Base-by-base conservation (phyloP, 2,888 invertebrate species). In the Cistogaster globosa region DNA sequence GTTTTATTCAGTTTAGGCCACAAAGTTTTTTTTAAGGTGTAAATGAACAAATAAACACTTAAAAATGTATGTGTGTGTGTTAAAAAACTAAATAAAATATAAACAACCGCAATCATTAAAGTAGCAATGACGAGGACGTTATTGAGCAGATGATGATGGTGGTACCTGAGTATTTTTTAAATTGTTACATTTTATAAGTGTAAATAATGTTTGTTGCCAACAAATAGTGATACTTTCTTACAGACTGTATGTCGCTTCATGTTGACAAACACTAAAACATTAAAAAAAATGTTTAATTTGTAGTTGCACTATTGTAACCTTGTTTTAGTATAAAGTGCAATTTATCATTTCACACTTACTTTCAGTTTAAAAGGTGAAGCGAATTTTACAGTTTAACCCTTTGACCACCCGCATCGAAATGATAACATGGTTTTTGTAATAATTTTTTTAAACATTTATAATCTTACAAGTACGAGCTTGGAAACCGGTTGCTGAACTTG, bases 31-130 rank as follows among this genome's bases (percentile, higher is more conserved):
- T 51, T 26, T 48, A 26, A 83, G 79, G 83, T 79, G 83, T 68
- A 79, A 83, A 83, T 83, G 74, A 67, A 63, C 78, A 79, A 83
- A 78, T 69, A 83, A 83, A 79, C 74, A 55, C 81, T 75, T 75
- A 55, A 68, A 81, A 81, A 51, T 53, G 42, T 75, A 26, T 32
- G 42, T 71, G 57, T 71, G 79, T 38, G n/a, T n/a, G n/a, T 55
- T 38, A 55, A 57, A 71, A 14, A n/a, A n/a, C n/a, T 36, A 71
- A 71, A 71, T 32, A 65, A 82, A 71, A 75, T 48, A 26, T 16
- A 65, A 22, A 38, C 22, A 77, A 67, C 57, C 57, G 57, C 67
- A 74, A 55, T 38, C 22, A 63, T 57, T 42, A 48, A 48, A 58
- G 14, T 20, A 32, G 63, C 55, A 69, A 57, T 45, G n/a, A 57